These are phyloP conservation scores for Malurus cyaneus DNA, from an alignment of 2,113 vertebrate species.

Conservation along the genomic window DNA sequence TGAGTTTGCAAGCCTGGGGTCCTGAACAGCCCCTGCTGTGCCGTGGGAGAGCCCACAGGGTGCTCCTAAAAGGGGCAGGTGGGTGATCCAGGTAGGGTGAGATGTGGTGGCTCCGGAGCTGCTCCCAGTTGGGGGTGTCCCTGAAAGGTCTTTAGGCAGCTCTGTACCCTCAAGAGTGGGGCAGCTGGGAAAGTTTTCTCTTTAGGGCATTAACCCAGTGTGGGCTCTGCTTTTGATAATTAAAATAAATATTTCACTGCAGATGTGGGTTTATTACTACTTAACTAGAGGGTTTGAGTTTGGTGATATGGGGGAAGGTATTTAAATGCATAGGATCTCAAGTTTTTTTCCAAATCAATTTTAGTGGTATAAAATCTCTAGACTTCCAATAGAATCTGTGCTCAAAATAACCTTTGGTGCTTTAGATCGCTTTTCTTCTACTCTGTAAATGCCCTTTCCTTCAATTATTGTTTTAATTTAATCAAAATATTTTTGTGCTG, in stretches of 20 bases:
- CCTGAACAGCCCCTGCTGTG: rapidly evolving
- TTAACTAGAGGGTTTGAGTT: not conserved
- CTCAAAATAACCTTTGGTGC: not conserved
- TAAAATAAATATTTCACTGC: not conserved
- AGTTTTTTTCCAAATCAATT: not conserved
- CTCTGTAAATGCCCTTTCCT: not conserved
- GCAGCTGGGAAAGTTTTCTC: not conserved
- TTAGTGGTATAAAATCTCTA: not conserved
- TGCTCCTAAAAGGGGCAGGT: not conserved
- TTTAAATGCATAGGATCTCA: not conserved
- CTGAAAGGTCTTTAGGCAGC: not conserved
- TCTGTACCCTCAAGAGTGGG: not conserved
- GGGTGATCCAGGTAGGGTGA: not conserved
- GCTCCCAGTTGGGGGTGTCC: not conserved
- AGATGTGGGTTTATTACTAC: not conserved
- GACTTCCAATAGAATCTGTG: not conserved
- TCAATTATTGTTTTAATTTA: not conserved
- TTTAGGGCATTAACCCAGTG: not conserved
- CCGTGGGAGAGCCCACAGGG: rapidly evolving
- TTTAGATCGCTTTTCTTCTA: not conserved
- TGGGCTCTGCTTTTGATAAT: not conserved
- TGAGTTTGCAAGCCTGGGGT: not conserved
- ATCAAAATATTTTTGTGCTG: not conserved
- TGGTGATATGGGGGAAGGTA: not conserved
- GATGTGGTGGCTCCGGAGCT: not conserved